Conservation (phyloP, 1,140 invertebrate species). For the Campodea augens region DNA sequence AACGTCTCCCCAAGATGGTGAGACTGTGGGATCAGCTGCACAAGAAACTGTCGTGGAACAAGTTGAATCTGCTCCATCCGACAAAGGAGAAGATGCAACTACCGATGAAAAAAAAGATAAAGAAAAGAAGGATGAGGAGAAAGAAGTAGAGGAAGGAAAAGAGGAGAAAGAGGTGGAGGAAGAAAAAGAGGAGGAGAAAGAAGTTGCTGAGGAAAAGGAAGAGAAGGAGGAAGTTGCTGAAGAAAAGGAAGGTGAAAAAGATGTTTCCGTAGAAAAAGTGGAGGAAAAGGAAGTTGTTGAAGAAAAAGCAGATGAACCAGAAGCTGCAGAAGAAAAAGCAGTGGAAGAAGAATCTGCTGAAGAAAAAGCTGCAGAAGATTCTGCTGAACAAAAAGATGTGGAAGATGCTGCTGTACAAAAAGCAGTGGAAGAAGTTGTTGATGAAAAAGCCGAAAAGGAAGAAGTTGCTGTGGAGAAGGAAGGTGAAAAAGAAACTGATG, state of each 20-base stretch:
- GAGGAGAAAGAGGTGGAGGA: slow-evolving; percentile 9
- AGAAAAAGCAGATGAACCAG: background rate
- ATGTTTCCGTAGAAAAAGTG: slow-evolving; percentile 8
- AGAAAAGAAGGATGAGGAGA: slow-evolving; percentile 10
- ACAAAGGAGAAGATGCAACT: background rate
- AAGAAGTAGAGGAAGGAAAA: slow-evolving; percentile 8
- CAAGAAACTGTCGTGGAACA: slow-evolving; percentile 10
- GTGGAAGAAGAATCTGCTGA: background rate
- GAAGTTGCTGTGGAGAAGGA: slow-evolving; percentile 13
- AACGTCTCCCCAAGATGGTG: background rate
- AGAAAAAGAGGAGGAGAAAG: slow-evolving; percentile 6
- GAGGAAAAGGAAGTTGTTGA: slow-evolving; percentile 7
- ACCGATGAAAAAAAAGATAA: slow-evolving; percentile 5
- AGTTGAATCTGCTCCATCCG: slow-evolving; percentile 4
- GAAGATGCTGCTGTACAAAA: background rate
- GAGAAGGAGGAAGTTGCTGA: slow-evolving; percentile 9
- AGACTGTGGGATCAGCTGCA: slow-evolving; percentile 11
- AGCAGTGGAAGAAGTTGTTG: slow-evolving; percentile 4
- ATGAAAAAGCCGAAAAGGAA: slow-evolving; percentile 7
- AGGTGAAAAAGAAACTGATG: slow-evolving; percentile 10
- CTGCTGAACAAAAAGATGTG: slow-evolving; percentile 2
- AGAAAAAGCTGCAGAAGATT: slow-evolving; percentile 4
- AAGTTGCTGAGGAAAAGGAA: slow-evolving; percentile 8
- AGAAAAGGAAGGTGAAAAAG: slow-evolving; percentile 7
- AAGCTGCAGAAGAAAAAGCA: background rate